Base-by-base conservation (phyloP, 2,113 vertebrate genomes). In the Ascaphus truei region DNA sequence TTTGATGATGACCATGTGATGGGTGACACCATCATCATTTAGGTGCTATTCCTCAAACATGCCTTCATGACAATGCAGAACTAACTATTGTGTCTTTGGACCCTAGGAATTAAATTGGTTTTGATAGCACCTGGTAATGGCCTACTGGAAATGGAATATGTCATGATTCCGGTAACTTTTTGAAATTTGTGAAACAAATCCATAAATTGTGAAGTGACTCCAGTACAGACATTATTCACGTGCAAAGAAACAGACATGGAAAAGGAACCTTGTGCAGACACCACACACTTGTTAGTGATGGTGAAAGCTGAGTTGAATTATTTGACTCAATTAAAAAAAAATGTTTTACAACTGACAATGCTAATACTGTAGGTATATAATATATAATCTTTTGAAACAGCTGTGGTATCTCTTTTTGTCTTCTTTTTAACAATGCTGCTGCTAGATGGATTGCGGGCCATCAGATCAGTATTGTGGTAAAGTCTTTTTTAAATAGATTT, bases 51-150 rank as follows among this genome's bases (percentile, higher is more conserved):
- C 39, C 39, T 15, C 39, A 43, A n/a, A 16, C n/a, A 16, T 43
- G 39, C 7, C 39, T 43, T 43, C 15, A 13, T 43, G 39, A 9
- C 34, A 37, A 16, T 43, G 15, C 15, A 16, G 18, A 16, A 13
- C 18, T 13, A 16, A 13, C 39, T 43, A 16, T 16, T 43, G 39
- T 16, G 6, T 31, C 5, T 34, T 8, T 16, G 16, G 27, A 56
- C 16, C 9, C 8, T 4, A 15, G n/a, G 43, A 16, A 50, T 13
- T 5, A 16, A 93, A 92, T 90, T 92, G 88, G 90, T 85, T 91
- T 85, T 92, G 89, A 92, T 90, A 94, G 91, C 88, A 92, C 89
- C 91, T 92, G 88, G 86, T 91, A 85, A 80, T 89, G 82, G 82
- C 81, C 81, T 81, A 81, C 83, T 89, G 81, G 85, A 86, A 84